Base-by-base conservation (phyloP, 2,113 vertebrate genomes). In the Pseudorasbora parva region DNA sequence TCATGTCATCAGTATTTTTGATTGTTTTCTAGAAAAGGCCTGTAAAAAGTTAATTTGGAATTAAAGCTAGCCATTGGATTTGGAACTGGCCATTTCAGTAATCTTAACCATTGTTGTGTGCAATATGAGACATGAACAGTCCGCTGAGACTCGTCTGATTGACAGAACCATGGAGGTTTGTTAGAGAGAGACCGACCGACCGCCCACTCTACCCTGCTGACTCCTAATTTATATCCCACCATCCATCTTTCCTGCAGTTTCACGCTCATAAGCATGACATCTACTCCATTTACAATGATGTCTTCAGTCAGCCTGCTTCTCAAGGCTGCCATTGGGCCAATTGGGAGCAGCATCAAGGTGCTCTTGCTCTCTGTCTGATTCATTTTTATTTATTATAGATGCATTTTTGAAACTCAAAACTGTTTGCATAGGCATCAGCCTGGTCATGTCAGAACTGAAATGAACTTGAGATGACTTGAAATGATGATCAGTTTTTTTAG, bases 181-280 rank as follows among this genome's bases (percentile, higher is more conserved):
- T 69, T 69, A 69, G 64, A 43, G 78, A 57, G 23, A 27, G 11
- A 23, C 54, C n/a, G 11, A 23, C 54, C n/a, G 49, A 59, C 15
- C 62, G 49, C 60, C 78, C 81, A 80, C 56, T 69, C 19, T 19
- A 41, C 19, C 66, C 19, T 37, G 27, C 49, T 43, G 21, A 6
- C 80, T 87, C 84, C 62, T 81, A 80, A 80, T 78, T 78, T 85
- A 86, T 84, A 83, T 89, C 88, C 88, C 87, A 86, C 86, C 90
- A 86, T 92, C 90, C 89, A 90, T 93, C 91, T 91, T 88, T 51
- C 87, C 86, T 86, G 89, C 88, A 90, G 90, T 93, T 92, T 93
- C 92, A 92, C 82, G 90, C 93, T 93, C 81, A 89, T 92, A 86
- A 93, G 91, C 90, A 86, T 93, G 93, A 95, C 93, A 94, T 93